phyloP scores from a whole-genome alignment of 2,797 vertebrate genomes.

The Etheostoma nigrum region DNA sequence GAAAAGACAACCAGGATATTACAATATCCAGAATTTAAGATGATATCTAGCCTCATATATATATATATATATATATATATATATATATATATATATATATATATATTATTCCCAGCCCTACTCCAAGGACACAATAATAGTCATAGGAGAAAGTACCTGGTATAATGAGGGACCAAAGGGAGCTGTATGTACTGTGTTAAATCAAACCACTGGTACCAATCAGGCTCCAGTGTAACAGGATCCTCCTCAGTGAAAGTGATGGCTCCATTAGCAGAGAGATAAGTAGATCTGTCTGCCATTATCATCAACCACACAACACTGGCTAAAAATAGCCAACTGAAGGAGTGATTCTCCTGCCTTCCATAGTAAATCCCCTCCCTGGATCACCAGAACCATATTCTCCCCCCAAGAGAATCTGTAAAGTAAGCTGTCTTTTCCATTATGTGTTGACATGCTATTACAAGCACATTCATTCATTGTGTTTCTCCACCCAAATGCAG shows the following conservation, averaged over 20 bases:
- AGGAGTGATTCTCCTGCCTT: conserved; percentile 42
- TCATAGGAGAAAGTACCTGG: background rate
- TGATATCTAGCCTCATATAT: no score
- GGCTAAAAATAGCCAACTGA: conserved; percentile 71
- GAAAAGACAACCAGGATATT: no score
- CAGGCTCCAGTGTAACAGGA: conserved; percentile 50
- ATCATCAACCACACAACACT: conserved; percentile 53
- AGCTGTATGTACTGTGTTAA: conserved; percentile 20
- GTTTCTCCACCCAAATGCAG: conserved; percentile 74
- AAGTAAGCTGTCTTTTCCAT: conserved; percentile 77
- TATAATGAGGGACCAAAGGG: conserved; percentile 15
- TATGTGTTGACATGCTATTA: conserved; percentile 64
- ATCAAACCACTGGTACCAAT: conserved; percentile 32
- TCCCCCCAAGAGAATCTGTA: conserved; percentile 63
- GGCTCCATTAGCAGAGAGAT: conserved; percentile 63
- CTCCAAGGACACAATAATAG: background rate
- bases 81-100: no score
- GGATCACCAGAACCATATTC: conserved; percentile 33
- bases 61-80: no score
- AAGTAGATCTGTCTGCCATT: conserved; percentile 59
- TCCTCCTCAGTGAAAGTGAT: conserved; percentile 53
- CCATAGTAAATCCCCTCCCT: conserved; percentile 36
- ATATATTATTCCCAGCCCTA: no score
- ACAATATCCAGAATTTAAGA: no score
- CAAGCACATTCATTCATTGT: conserved; percentile 74